These are phyloP conservation scores for Drosophila bocki DNA, from an alignment of 1,140 invertebrate species.

Conservation along the genomic window DNA sequence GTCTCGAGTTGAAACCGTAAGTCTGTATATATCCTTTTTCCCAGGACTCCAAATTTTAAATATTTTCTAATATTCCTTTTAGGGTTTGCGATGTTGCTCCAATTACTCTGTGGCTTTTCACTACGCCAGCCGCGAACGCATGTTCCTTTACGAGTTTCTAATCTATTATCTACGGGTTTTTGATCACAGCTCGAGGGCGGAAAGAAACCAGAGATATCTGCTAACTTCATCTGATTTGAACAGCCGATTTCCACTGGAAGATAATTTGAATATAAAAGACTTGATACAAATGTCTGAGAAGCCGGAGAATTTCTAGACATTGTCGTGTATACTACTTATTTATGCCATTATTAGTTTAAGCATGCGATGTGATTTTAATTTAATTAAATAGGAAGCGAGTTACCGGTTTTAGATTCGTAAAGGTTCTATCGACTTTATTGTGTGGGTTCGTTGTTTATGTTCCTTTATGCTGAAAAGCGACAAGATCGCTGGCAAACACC, in stretches of 20 bases:
- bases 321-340: slow-evolving; percentile 3
- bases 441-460: background rate
- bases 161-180: slow-evolving; percentile 52
- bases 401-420: slow-evolving; percentile 11
- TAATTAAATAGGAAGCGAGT: slow-evolving; percentile 3
- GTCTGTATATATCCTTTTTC: background rate
- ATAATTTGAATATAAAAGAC: slow-evolving; percentile 50
- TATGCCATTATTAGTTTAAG: slow-evolving; percentile 5
- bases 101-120: slow-evolving; percentile 70
- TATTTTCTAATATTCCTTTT: background rate
- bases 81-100: slow-evolving; percentile 63
- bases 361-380: slow-evolving; percentile 32
- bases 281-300: slow-evolving; percentile 58
- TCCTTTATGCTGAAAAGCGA: background rate
- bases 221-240: slow-evolving; percentile 35
- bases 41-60: background rate
- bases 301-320: slow-evolving; percentile 62
- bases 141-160: slow-evolving; percentile 72
- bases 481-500: background rate
- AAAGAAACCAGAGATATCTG: slow-evolving; percentile 2
- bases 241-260: slow-evolving; percentile 59
- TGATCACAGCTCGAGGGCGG: background rate
- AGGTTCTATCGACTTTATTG: background rate
- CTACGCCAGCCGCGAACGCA: slow-evolving; percentile 60
- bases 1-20: slow-evolving; percentile 40